These are phyloP conservation scores for Notospermus geniculatus DNA, from an alignment of 1,140 invertebrate species.

Conservation along the genomic window DNA sequence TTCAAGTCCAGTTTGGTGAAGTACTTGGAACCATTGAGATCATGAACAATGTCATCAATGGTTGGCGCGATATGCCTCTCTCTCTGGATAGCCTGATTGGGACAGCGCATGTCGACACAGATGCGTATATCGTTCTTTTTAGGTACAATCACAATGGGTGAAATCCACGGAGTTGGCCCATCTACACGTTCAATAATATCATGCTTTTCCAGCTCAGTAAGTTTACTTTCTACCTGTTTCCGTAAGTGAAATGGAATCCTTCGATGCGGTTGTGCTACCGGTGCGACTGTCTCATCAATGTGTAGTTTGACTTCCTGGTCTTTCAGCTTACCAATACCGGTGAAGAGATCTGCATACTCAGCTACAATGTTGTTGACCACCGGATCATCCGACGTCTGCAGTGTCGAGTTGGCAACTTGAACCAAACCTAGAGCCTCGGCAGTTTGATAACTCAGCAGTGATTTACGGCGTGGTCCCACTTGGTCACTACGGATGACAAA, in stretches of 20 bases:
- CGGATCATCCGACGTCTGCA: not conserved
- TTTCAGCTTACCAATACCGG: constrained; percentile 24
- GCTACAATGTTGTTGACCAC: not conserved
- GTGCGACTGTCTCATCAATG: constrained; percentile 18
- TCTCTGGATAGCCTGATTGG: constrained; percentile 28
- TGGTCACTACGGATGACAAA: constrained; percentile 3
- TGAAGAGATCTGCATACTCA: constrained; percentile 21
- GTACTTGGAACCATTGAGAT: constrained; percentile 27
- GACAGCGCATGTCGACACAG: constrained; percentile 35
- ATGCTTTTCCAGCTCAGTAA: constrained; percentile 22
- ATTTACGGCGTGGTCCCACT: not conserved
- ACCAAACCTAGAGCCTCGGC: constrained; percentile 7
- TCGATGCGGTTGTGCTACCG: constrained; percentile 18
- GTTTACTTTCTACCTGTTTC: constrained; percentile 25
- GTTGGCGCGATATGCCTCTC: constrained; percentile 28
- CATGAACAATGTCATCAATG: constrained; percentile 33
- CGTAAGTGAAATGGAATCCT: constrained; percentile 25
- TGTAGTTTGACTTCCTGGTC: constrained; percentile 22
- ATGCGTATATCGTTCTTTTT: constrained; percentile 24
- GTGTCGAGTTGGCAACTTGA: not conserved
- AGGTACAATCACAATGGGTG: constrained; percentile 23
- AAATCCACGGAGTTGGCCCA: constrained; percentile 31
- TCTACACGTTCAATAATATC: constrained; percentile 35
- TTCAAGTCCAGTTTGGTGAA: constrained; percentile 28
- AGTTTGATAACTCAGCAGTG: constrained; percentile 12